These are phyloP conservation scores for Haemorhous mexicanus DNA, from an alignment of 2,113 vertebrate genomes.

Conservation along the genomic window DNA sequence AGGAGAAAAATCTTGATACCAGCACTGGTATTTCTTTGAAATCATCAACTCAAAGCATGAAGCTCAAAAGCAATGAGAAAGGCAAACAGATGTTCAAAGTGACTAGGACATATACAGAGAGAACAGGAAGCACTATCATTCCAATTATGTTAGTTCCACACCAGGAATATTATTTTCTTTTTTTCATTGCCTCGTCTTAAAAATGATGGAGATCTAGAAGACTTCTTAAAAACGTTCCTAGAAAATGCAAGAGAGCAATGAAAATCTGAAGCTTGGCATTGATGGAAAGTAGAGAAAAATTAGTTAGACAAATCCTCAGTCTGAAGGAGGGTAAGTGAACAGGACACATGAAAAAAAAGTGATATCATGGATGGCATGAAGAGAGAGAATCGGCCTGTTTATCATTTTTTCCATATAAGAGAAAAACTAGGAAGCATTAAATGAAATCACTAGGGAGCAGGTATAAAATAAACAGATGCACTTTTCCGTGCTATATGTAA, in stretches of 20 bases:
- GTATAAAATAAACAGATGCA: background rate
- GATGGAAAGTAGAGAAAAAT: background rate
- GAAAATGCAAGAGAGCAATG: background rate
- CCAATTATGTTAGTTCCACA: background rate
- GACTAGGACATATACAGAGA: background rate
- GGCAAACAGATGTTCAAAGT: background rate
- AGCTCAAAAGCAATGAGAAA: background rate
- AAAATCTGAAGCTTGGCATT: background rate
- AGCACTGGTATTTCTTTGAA: background rate
- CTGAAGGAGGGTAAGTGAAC: background rate
- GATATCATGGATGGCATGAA: background rate
- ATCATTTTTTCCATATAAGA: background rate
- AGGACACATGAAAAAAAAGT: background rate
- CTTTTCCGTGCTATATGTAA: background rate
- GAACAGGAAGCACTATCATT: background rate
- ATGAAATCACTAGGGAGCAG: background rate
- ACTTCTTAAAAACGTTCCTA: background rate
- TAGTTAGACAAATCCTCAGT: background rate
- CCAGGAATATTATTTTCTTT: background rate
- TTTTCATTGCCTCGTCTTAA: background rate
- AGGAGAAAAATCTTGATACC: background rate
- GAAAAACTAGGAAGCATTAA: background rate
- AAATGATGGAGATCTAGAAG: background rate
- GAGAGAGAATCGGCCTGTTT: background rate
- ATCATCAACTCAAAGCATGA: background rate